Conservation (phyloP, 2,797 vertebrate genomes). For the Anguilla megastoma region DNA sequence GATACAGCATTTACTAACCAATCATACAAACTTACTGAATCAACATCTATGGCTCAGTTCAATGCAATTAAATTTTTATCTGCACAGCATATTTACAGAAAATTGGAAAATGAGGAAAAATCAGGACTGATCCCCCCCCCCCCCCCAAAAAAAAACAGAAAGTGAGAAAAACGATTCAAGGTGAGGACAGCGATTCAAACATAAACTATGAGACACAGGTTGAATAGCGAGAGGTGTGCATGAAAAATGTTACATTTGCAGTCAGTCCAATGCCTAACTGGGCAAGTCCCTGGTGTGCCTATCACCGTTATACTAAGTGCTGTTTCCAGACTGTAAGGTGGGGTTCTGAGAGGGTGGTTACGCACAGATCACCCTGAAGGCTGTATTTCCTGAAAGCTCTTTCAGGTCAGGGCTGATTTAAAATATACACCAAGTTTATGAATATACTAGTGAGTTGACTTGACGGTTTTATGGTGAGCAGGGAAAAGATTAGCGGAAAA, state of each 20-base stretch:
- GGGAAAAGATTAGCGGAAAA: background rate
- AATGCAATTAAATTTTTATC: background rate
- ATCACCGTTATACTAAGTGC: background rate
- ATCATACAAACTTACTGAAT: background rate
- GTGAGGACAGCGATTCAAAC: background rate
- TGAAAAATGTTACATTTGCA: background rate
- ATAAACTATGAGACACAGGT: background rate
- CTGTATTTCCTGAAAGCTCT: background rate
- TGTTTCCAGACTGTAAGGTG: no score
- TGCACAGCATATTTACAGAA: no score
- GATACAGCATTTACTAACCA: background rate
- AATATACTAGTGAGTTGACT: background rate
- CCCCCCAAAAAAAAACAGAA: background rate
- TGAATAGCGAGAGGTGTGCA: background rate
- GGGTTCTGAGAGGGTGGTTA: background rate
- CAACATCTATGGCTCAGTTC: background rate
- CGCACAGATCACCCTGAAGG: background rate
- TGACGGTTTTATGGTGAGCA: background rate
- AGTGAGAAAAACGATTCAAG: background rate
- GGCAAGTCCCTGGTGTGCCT: background rate
- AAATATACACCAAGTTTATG: background rate
- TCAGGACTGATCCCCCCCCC: no score
- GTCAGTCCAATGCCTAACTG: background rate
- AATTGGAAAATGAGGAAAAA: no score
- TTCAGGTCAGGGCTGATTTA: background rate